Base-by-base conservation (phyloP, 2,888 invertebrate genomes). In the Drosophila paracracens region DNA sequence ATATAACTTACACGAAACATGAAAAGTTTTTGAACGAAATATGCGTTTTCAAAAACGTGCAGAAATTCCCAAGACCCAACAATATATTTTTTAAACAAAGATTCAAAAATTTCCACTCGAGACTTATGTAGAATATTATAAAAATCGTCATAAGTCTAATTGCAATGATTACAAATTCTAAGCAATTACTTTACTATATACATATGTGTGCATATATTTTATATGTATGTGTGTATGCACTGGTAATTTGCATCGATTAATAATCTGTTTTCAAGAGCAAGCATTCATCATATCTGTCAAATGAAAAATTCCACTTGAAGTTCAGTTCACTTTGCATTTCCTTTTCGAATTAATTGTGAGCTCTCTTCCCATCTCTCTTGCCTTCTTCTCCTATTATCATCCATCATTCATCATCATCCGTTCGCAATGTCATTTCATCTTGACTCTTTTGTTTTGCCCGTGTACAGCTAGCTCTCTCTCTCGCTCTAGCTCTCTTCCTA, bases 341-440 rank as follows among this genome's bases (percentile, higher is more conserved):
- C 74, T 68, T 63, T 77, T 67, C 57, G 57, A 38, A 69, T 60
- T 81, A 64, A 43, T 52, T 53, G 66, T 57, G 53, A 36, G 25
- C 25, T 25, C 31, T n/a, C 43, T 31, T 61, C 53, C 40, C 62
- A 4, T n/a, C 27, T 18, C 56, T 13, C 10, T 16, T 16, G 8
- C 29, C 38, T 2, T 13, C 29, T 25, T 21, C 40, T 8, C 21
- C 2, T 50, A 35, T 53, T 74, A 68, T 56, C 63, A 69, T 61
- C 57, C 61, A 58, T 81, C 74, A 71, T 71, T 79, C 56, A 76
- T 84, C 82, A 75, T 76, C 83, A 79, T 68, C 64, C 73, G 72
- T 82, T 81, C 69, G 56, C 67, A 70, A 54, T 77, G 69, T 61
- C 66, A 59, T 61, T 74, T 62, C 38, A 25, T 46, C 13, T 29